These are phyloP conservation scores for Drosophila borborema DNA, from an alignment of 2,888 invertebrate genomes.

Conservation along the genomic window DNA sequence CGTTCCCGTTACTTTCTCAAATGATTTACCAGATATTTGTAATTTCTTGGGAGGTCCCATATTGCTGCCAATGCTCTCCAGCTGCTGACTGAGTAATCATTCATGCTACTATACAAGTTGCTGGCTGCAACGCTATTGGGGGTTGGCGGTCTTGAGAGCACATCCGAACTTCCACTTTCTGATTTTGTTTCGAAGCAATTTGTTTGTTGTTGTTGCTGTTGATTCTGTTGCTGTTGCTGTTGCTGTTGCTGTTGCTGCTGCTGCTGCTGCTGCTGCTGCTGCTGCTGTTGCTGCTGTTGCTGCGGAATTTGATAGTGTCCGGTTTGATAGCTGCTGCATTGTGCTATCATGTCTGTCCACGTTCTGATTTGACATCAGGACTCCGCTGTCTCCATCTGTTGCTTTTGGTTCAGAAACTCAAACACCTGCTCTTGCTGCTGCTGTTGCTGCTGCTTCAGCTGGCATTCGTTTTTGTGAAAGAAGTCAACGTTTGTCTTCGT, in stretches of 20 bases:
- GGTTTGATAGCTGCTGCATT: conserved; percentile 11
- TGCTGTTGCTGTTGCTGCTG: no score
- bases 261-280: conserved; percentile 38
- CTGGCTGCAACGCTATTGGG: conserved; percentile 80
- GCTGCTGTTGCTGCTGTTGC: conserved; percentile 41
- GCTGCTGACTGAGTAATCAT: conserved; percentile 83
- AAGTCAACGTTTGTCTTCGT: conserved; percentile 53
- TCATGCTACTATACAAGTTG: conserved; percentile 80
- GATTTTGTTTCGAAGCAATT: conserved; percentile 85
- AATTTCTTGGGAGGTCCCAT: conserved; percentile 85
- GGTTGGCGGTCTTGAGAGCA: conserved; percentile 84
- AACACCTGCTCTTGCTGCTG: conserved; percentile 39
- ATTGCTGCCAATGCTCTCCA: conserved; percentile 83
- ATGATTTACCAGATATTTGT: conserved; percentile 82
- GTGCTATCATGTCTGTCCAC: conserved; percentile 42
- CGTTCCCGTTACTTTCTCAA: conserved; percentile 77
- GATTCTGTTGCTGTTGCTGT: background rate
- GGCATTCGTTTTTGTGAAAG: conserved; percentile 47
- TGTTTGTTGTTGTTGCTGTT: conserved; percentile 81
- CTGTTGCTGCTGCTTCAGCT: conserved; percentile 20
- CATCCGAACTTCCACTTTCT: conserved; percentile 85
- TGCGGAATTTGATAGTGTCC: conserved; percentile 36
- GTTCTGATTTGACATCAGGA: conserved; percentile 19
- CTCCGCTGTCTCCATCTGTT: conserved; percentile 38
- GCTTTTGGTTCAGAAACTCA: conserved; percentile 56